These are phyloP conservation scores for Rhadinocentrus ornatus DNA, from an alignment of 2,797 vertebrate species.

Conservation along the genomic window DNA sequence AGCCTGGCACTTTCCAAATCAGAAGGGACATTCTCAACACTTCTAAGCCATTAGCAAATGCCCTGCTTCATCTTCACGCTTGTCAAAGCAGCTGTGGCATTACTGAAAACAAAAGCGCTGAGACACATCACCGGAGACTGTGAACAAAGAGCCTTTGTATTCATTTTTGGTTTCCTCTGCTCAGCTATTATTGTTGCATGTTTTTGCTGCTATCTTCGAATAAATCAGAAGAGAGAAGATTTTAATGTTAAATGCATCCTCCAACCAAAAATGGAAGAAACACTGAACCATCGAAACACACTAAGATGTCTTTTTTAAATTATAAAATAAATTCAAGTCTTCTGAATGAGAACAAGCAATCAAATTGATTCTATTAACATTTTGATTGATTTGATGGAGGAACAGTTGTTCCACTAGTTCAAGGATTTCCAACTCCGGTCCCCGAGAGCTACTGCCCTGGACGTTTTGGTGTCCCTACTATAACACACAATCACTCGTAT, in stretches of 20 bases:
- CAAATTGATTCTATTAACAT: too few relatives aligned
- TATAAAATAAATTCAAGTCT: too few relatives aligned
- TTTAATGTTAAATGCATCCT: slow-evolving; percentile 4
- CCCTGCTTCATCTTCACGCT: slow-evolving; percentile 56
- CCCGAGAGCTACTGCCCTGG: too few relatives aligned
- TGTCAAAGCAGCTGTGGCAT: slow-evolving; percentile 35
- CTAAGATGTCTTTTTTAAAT: too few relatives aligned
- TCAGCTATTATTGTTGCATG: slow-evolving; percentile 10
- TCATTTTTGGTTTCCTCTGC: slow-evolving; percentile 5
- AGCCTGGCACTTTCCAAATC: slow-evolving; percentile 36
- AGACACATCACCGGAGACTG: slow-evolving; percentile 25
- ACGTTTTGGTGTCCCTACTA: too few relatives aligned
- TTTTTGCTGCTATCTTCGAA: not conserved
- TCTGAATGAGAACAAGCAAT: too few relatives aligned
- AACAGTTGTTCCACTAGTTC: too few relatives aligned
- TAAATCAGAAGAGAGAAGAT: not conserved
- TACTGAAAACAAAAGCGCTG: slow-evolving; percentile 32
- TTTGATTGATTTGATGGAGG: too few relatives aligned
- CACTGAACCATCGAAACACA: not conserved
- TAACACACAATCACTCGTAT: too few relatives aligned
- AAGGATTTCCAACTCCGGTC: too few relatives aligned
- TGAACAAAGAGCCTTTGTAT: slow-evolving; percentile 20
- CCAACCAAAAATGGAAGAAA: not conserved
- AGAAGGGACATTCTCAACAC: slow-evolving; percentile 38
- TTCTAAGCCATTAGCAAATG: slow-evolving; percentile 55